Base-by-base conservation (phyloP, 2,797 vertebrate genomes). In the Alfaro cultratus region DNA sequence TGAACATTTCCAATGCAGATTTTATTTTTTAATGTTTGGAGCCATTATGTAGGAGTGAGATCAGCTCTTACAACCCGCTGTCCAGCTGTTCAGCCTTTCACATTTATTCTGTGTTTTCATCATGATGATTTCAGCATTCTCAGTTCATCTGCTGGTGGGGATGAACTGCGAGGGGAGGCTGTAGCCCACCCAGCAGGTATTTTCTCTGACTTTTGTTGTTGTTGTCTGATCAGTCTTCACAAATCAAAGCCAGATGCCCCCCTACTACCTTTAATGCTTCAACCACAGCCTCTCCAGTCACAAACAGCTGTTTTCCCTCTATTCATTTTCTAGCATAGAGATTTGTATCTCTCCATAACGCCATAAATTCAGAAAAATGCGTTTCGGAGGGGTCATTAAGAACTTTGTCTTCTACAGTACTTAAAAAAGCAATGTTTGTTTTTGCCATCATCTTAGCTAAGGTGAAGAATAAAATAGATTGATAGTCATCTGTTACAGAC, bases 161-260 rank as follows among this genome's bases (percentile, higher is more conserved):
- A 34, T 43, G 41, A 39, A 4, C 36, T 39, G 36, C 5, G 41
- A 11, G 41, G 53, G 26, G 72, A 73, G 41, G 76, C 81, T 49
- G 26, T 4, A 31, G 78, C 72, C 75, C 86, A 77, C 78, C 72
- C 84, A 76, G 83, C 82, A 73, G 1, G 82, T 79, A 51, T 55
- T 88, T 78, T 78, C 51, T 90, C 45, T 80, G 71, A 81, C 80
- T 64, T 78, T 73, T 80, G 83, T 89, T 85, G 82, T 85, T 93
- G 85, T 80, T 86, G 88, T 85, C 76, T 86, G 83, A 87, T 90
- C 76, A 76, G 71, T 87, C 83, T 80, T 82, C 68, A 77, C 74
- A 86, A 88, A 87, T 92, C 90, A 90, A 88, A 88, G 81, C 77
- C 90, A 91, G 87, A 85, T 83, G 1, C 11, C 76, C 76, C 21